Percentiles rank a stretch among this genome's conserved stretches.
Evolutionary conservation across 2,888 invertebrate genomes (phyloP).

Genomic region (Xylophagus ater): DNA sequence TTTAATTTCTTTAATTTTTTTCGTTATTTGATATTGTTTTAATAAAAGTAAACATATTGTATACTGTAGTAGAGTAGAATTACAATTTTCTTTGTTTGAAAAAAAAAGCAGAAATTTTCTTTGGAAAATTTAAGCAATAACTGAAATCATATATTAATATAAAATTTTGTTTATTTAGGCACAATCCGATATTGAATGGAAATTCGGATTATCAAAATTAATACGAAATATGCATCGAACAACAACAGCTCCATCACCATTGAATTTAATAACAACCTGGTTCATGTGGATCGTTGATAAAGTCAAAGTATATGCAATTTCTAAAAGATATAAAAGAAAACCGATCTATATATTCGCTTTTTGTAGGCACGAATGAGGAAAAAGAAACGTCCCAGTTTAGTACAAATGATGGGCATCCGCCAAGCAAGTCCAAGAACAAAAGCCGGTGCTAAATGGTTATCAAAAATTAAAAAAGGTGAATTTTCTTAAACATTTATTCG

Average conservation of each 20-base stretch:
- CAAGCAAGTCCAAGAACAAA: conserved; percentile 72
- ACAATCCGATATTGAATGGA: conserved; percentile 99
- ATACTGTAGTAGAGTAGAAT: too few relatives aligned
- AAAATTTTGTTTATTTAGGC: too few relatives aligned
- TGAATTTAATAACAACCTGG: conserved; percentile 94
- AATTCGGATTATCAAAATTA: conserved; percentile 95
- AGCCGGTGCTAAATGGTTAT: conserved; percentile 80
- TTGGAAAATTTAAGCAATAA: too few relatives aligned
- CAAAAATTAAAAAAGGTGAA: conserved; percentile 74
- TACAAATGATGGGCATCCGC: conserved; percentile 69
- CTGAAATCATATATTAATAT: too few relatives aligned
- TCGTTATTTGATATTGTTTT: too few relatives aligned
- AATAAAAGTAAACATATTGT: too few relatives aligned
- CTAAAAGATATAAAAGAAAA: too few relatives aligned
- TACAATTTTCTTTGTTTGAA: too few relatives aligned
- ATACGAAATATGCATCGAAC: conserved; percentile 98
- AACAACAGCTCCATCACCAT: conserved; percentile 92
- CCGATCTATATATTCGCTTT: too few relatives aligned
- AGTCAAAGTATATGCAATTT: conserved; percentile 63
- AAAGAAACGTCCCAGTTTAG: conserved; percentile 71
- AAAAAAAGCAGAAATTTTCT: too few relatives aligned
- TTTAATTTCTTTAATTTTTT: neutral
- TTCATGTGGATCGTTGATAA: conserved; percentile 71
- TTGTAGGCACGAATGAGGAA: conserved; percentile 50
- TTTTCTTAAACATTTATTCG: conserved; percentile 8